phyloP scores from a whole-genome alignment of 2,797 vertebrate genomes.

The Pangasius sanitwongsei region DNA sequence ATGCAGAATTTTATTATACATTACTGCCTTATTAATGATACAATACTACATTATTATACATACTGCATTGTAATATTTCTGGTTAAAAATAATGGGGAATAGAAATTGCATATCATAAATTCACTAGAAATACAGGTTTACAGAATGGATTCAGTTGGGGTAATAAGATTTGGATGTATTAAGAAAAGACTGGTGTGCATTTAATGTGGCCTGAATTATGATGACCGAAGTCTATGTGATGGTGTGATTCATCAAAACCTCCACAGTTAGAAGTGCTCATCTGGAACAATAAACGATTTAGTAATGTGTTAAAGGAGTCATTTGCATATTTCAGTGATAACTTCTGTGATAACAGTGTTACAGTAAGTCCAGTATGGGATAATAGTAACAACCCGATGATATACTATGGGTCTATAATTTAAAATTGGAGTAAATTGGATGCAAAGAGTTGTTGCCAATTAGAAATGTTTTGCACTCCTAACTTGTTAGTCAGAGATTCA shows the following conservation, averaged over 20 bases:
- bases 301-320: conserved; percentile 9
- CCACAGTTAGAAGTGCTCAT: background rate
- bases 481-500: background rate
- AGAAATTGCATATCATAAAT: background rate
- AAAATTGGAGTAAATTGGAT: background rate
- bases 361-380: background rate
- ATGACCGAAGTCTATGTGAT: background rate
- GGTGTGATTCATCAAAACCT: conserved; percentile 13
- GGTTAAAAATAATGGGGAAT: background rate
- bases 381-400: background rate
- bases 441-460: background rate
- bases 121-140: background rate
- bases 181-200: background rate
- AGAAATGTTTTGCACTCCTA: background rate
- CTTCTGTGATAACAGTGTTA: background rate
- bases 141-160: background rate
- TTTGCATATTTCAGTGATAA: conserved; percentile 23
- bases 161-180: background rate
- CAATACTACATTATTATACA: background rate
- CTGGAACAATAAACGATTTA: conserved; percentile 2
- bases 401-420: background rate
- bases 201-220: background rate
- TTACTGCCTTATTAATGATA: background rate
- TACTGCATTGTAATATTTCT: background rate
- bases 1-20: background rate